phyloP scores from a whole-genome alignment of 1,140 invertebrate genomes.

The Halesus radiatus region DNA sequence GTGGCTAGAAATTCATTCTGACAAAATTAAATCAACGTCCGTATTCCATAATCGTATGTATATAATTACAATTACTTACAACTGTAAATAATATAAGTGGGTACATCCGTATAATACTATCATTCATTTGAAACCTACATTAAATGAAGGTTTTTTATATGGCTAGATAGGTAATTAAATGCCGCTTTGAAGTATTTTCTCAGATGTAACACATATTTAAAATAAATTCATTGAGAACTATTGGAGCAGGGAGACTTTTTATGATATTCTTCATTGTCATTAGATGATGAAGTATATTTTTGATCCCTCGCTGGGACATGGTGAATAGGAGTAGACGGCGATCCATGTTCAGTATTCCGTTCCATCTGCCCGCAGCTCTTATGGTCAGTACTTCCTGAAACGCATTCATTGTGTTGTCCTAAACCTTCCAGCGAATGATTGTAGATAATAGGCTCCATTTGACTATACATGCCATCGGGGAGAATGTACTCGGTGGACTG shows the following conservation, averaged over 20 bases:
- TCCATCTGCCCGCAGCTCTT: conserved; percentile 50
- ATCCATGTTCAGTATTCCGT: background rate
- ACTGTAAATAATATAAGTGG: too few relatives aligned
- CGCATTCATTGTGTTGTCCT: conserved; percentile 39
- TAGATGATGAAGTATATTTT: conserved; percentile 37
- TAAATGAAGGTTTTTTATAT: too few relatives aligned
- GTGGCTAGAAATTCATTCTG: too few relatives aligned
- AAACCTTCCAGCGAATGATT: conserved; percentile 40
- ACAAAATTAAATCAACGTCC: too few relatives aligned
- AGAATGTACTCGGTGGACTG: conserved; percentile 53
- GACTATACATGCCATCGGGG: conserved; percentile 52
- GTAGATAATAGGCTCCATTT: conserved; percentile 51
- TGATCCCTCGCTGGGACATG: conserved; percentile 36
- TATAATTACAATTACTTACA: too few relatives aligned
- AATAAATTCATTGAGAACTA: conserved; percentile 37
- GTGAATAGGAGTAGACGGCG: conserved; percentile 17
- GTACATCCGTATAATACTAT: too few relatives aligned
- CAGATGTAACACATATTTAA: background rate
- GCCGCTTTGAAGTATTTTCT: too few relatives aligned
- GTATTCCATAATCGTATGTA: too few relatives aligned
- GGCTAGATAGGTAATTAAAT: too few relatives aligned
- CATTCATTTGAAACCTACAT: too few relatives aligned
- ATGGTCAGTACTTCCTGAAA: conserved; percentile 24
- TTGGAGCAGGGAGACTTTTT: conserved; percentile 51
- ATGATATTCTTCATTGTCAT: conserved; percentile 46